Percentiles rank a stretch among this genome's conserved stretches.
These are phyloP conservation scores for Hyalella azteca DNA, from an alignment of 2,888 invertebrate genomes.

Conservation along the genomic window DNA sequence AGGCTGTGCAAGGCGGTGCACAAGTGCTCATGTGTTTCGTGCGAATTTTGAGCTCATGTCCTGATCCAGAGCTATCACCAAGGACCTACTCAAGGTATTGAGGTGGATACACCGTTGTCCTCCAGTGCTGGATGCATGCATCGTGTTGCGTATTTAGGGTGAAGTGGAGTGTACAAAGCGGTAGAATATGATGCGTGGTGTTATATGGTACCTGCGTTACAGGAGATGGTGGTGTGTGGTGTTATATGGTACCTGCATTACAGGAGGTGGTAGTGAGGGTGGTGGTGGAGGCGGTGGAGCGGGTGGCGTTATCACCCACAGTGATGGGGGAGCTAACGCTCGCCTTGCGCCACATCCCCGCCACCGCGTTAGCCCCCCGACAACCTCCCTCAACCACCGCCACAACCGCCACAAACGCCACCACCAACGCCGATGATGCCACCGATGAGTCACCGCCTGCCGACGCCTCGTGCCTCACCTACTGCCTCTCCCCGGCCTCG, in stretches of 20 bases:
- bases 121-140: neutral
- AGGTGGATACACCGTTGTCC: neutral
- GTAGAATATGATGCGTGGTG: neutral
- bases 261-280: conserved; percentile 66
- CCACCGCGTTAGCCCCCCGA: neutral
- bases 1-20: neutral
- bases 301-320: conserved; percentile 65
- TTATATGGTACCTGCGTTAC: neutral
- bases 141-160: neutral
- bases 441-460: neutral
- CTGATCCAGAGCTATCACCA: neutral
- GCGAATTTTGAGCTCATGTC: neutral
- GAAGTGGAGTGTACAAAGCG: neutral
- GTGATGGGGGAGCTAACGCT: conserved; percentile 65
- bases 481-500: conserved; percentile 24
- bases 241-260: conserved; percentile 34
- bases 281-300: conserved; percentile 65
- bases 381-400: no score
- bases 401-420: no score
- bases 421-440: neutral
- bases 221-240: neutral
- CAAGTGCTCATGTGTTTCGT: neutral
- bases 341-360: conserved; percentile 63
- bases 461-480: neutral
- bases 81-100: neutral